These are phyloP conservation scores for Neoitamus cyanurus DNA, from an alignment of 2,888 invertebrate species.

Conservation along the genomic window DNA sequence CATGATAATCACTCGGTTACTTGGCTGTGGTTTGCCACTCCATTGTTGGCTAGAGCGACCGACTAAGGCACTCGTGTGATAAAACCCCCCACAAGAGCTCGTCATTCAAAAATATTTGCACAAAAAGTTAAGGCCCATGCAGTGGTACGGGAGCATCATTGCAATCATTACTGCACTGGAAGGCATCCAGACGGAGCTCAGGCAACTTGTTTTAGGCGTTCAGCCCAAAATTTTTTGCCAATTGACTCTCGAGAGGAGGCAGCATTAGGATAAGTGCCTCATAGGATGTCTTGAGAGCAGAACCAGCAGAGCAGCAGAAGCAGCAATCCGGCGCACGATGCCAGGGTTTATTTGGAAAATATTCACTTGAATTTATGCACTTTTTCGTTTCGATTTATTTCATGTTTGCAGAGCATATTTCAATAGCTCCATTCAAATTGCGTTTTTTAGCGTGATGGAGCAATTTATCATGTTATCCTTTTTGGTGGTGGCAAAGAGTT, in stretches of 20 bases:
- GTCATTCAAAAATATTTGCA: neutral
- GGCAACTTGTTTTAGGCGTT: neutral
- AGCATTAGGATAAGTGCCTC: neutral
- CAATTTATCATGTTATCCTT: neutral
- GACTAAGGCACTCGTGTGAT: neutral
- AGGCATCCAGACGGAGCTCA: neutral
- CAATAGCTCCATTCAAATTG: neutral
- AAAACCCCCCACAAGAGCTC: neutral
- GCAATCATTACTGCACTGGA: neutral
- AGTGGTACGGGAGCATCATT: neutral
- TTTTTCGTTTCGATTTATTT: neutral
- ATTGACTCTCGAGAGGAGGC: neutral
- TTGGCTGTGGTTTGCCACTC: neutral
- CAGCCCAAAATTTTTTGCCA: neutral
- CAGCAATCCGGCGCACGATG: neutral
- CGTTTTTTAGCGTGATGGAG: neutral
- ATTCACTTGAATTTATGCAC: neutral
- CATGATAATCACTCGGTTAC: neutral
- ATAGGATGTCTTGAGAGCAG: neutral
- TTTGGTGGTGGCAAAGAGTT: neutral
- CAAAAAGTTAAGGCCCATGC: neutral
- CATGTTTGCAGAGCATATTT: neutral
- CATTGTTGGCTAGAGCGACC: neutral
- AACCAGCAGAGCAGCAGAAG: neutral
- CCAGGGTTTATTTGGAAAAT: neutral